A percentile compares a stretch with the other conserved stretches of the same genome.
phyloP scores from a whole-genome alignment of 2,888 invertebrate species.

The Chironomus tentans region DNA sequence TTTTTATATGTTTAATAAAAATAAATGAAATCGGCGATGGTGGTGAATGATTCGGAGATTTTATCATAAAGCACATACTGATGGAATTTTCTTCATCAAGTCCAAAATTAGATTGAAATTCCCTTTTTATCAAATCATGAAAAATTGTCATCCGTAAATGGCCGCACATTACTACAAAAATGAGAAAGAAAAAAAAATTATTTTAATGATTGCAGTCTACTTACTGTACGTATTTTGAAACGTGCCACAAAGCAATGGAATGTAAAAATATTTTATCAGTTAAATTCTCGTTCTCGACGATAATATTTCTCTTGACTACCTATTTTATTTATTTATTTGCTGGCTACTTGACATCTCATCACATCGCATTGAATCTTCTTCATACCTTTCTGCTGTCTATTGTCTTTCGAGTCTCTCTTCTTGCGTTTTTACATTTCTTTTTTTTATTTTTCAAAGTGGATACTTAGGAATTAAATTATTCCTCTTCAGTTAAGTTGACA shows the following conservation, averaged over 20 bases:
- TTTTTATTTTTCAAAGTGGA: too few relatives aligned
- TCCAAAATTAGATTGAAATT: not conserved
- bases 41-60: constrained; percentile 4
- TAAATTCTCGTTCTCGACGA: not conserved
- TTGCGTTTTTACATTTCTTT: too few relatives aligned
- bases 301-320: not conserved
- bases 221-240: not conserved
- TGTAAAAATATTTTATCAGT: not conserved
- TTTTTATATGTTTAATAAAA: not conserved
- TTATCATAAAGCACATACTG: constrained; percentile 8
- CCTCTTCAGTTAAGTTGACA: too few relatives aligned
- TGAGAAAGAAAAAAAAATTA: not conserved
- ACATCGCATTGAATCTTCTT: not conserved
- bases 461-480: too few relatives aligned
- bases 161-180: not conserved
- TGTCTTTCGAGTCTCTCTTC: not conserved
- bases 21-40: not conserved
- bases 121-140: not conserved
- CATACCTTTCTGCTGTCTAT: not conserved
- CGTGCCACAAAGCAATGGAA: not conserved
- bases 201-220: not conserved
- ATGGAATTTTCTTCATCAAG: not conserved
- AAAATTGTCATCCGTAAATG: not conserved
- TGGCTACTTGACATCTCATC: not conserved
- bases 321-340: not conserved